Evolutionary conservation across 1,140 invertebrate genomes (phyloP).

Genomic region (Scylla paramamosain): DNA sequence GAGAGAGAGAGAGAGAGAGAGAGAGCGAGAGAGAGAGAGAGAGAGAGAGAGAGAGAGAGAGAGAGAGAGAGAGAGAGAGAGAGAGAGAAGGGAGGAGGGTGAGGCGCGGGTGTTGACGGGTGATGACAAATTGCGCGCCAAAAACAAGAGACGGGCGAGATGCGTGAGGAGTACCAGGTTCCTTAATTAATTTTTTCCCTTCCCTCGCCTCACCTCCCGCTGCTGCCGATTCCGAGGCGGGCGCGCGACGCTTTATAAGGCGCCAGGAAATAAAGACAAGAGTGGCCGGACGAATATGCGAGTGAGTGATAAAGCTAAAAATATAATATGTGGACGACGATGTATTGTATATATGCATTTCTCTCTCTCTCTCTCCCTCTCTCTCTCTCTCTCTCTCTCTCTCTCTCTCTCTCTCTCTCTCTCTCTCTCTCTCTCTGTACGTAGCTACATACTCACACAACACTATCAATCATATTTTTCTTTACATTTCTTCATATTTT

Average conservation of each 20-base stretch:
- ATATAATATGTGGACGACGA: neutral
- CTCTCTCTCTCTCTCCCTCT: constrained; percentile 14
- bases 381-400: neutral
- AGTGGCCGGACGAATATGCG: neutral
- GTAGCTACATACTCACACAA: too few relatives aligned
- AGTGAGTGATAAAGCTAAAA: neutral
- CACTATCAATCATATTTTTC: too few relatives aligned
- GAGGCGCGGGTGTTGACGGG: constrained; percentile 55
- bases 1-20: neutral
- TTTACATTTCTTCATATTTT: neutral
- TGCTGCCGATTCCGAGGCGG: neutral
- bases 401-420: constrained; percentile 11
- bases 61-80: neutral
- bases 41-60: neutral
- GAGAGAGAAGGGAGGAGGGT: neutral
- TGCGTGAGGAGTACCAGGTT: constrained; percentile 50
- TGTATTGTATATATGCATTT: neutral
- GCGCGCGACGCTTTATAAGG: neutral
- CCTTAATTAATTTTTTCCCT: constrained; percentile 55
- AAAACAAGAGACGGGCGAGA: constrained; percentile 62
- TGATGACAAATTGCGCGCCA: constrained; percentile 68
- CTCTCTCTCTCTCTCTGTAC: neutral
- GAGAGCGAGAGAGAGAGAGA: neutral
- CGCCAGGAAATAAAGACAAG: neutral
- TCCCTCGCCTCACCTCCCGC: neutral